These are phyloP conservation scores for Eulemur albifrons DNA, from an alignment of 2,797 vertebrate species.

Conservation along the genomic window DNA sequence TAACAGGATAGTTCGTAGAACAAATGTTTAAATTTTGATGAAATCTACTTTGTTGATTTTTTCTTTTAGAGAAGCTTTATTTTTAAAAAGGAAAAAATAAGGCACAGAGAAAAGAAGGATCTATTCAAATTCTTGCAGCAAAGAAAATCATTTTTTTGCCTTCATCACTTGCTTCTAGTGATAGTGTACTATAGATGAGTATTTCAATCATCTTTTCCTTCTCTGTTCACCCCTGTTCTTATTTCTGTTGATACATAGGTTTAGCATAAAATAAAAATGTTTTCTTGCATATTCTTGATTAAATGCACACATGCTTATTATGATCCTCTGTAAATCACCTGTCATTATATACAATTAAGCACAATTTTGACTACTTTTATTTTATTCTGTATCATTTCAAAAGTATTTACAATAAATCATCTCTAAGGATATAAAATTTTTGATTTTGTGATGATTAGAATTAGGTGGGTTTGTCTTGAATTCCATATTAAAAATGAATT, in stretches of 20 bases:
- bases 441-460: background rate
- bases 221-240: background rate
- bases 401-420: background rate
- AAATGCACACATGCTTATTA: background rate
- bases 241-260: background rate
- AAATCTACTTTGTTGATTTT: background rate
- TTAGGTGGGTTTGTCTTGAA: background rate
- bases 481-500: background rate
- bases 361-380: background rate
- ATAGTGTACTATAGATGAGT: background rate
- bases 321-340: background rate
- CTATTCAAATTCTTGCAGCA: background rate
- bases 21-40: background rate
- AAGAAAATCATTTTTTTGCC: background rate
- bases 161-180: background rate
- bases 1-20: background rate
- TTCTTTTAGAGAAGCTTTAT: background rate
- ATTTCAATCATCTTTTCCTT: background rate
- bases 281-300: background rate
- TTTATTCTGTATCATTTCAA: background rate
- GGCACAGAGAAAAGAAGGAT: background rate
- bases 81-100: background rate
- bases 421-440: background rate
- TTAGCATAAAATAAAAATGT: background rate
- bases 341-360: background rate